Evolutionary conservation across 2,888 invertebrate genomes (phyloP).

Genomic region (Zele albiditarsus): DNA sequence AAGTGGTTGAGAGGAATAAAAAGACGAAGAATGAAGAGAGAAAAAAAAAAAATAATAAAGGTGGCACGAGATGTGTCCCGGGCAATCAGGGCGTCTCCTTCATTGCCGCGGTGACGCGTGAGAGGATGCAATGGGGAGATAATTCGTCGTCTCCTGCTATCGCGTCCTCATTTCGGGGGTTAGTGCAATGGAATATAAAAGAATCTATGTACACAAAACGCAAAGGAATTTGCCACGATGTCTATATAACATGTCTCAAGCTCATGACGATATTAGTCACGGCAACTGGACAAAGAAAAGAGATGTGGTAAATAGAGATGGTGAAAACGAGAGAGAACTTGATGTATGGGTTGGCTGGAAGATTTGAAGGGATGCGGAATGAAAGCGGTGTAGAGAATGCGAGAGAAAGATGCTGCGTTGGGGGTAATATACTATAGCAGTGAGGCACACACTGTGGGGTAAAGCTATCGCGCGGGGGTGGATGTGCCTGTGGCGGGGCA

Average conservation of each 20-base stretch:
- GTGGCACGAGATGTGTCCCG: constrained; percentile 31
- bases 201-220: not conserved
- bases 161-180: constrained; percentile 16
- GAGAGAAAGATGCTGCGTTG: constrained; percentile 24
- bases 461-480: constrained; percentile 28
- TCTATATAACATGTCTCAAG: not conserved
- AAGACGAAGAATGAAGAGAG: not conserved
- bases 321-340: constrained; percentile 8
- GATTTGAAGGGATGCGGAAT: not conserved
- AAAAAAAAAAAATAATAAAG: constrained; percentile 11
- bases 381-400: constrained; percentile 21
- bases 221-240: constrained; percentile 9
- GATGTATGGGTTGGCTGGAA: constrained; percentile 7
- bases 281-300: not conserved
- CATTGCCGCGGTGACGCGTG: constrained; percentile 26
- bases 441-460: constrained; percentile 34
- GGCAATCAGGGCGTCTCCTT: constrained; percentile 43
- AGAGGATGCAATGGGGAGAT: constrained; percentile 13
- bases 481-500: constrained; percentile 41
- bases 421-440: constrained; percentile 15
- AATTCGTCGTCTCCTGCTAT: not conserved
- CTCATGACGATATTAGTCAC: constrained; percentile 32
- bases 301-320: constrained; percentile 10
- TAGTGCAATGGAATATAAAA: constrained; percentile 23
- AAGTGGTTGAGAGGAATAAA: not conserved